A percentile compares a stretch with the other conserved stretches of the same genome.
These are phyloP conservation scores for Mesorhabditis spiculigera DNA, from an alignment of 2,888 invertebrate species.

Conservation along the genomic window DNA sequence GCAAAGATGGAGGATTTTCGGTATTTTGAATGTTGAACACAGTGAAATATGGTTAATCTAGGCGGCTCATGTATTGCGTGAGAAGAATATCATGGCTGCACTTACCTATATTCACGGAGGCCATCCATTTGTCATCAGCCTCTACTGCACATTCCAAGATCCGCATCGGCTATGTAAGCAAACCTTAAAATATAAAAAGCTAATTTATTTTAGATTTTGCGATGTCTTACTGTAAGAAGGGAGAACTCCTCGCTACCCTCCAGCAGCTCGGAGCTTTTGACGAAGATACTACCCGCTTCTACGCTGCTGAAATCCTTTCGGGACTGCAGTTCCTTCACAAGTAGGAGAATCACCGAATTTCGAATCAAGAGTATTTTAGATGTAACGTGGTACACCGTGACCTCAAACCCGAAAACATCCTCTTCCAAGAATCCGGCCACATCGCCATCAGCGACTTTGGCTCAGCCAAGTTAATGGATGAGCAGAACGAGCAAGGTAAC, in stretches of 20 bases:
- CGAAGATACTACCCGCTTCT: conserved; percentile 83
- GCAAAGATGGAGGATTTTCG: not conserved
- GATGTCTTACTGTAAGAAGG: conserved; percentile 86
- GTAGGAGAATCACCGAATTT: conserved; percentile 8
- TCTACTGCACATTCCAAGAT: conserved; percentile 96
- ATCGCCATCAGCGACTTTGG: conserved; percentile 95
- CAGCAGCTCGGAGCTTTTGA: conserved; percentile 86
- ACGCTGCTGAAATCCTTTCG: conserved; percentile 74
- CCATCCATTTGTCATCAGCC: conserved; percentile 81
- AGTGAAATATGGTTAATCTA: not conserved
- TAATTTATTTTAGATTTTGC: conserved; percentile 73
- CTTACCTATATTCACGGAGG: conserved; percentile 69
- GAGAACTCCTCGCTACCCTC: conserved; percentile 87
- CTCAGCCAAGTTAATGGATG: conserved; percentile 70
- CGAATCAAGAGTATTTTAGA: conserved; percentile 9
- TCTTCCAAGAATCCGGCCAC: conserved; percentile 91
- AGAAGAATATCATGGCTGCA: conserved; percentile 87
- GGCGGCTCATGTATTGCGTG: conserved; percentile 64
- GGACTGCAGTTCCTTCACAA: conserved; percentile 48
- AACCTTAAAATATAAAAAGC: not conserved
- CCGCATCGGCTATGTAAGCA: conserved; percentile 73
- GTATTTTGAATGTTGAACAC: not conserved
- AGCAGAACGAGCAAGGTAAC: not conserved
- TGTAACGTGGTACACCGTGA: conserved; percentile 65
- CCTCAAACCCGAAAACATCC: conserved; percentile 94